phyloP scores from a whole-genome alignment of 1,140 invertebrate genomes.

The Grapholita molesta region DNA sequence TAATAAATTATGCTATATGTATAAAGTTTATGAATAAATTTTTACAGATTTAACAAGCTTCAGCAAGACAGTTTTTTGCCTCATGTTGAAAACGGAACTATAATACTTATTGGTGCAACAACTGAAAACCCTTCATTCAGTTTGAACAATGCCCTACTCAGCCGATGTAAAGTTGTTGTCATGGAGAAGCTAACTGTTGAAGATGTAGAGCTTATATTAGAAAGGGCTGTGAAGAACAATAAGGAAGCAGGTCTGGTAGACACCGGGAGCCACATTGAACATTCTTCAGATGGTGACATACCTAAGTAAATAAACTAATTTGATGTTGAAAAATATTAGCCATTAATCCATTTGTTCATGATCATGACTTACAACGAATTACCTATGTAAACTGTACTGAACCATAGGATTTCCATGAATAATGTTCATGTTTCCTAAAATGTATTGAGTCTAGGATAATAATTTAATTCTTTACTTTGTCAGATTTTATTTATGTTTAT shows the following conservation, averaged over 20 bases:
- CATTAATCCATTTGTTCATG: too few species aligned
- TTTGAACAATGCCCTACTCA: slow-evolving; percentile 88
- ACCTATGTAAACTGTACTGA: too few species aligned
- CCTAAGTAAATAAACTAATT: slow-evolving; percentile 20
- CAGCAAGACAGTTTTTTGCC: slow-evolving; percentile 90
- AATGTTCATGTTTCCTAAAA: too few species aligned
- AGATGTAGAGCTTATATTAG: slow-evolving; percentile 82
- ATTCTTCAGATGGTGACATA: slow-evolving; percentile 18
- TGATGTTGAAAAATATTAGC: background rate
- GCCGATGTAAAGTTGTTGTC: slow-evolving; percentile 87
- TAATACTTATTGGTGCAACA: slow-evolving; percentile 91
- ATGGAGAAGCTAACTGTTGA: slow-evolving; percentile 83
- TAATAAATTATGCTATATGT: too few species aligned
- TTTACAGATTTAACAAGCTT: slow-evolving; percentile 87
- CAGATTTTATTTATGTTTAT: too few species aligned
- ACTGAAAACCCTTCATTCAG: slow-evolving; percentile 94
- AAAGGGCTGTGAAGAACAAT: slow-evolving; percentile 76
- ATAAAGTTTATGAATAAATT: slow-evolving; percentile 20
- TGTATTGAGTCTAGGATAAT: too few species aligned
- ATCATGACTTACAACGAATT: too few species aligned
- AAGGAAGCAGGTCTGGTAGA: slow-evolving; percentile 43
- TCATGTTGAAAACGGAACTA: slow-evolving; percentile 88
- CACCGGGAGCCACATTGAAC: slow-evolving; percentile 24
- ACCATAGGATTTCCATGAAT: too few species aligned
- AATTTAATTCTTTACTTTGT: too few species aligned